phyloP scores from a whole-genome alignment of 2,888 invertebrate genomes.

The Pollenia amentaria region DNA sequence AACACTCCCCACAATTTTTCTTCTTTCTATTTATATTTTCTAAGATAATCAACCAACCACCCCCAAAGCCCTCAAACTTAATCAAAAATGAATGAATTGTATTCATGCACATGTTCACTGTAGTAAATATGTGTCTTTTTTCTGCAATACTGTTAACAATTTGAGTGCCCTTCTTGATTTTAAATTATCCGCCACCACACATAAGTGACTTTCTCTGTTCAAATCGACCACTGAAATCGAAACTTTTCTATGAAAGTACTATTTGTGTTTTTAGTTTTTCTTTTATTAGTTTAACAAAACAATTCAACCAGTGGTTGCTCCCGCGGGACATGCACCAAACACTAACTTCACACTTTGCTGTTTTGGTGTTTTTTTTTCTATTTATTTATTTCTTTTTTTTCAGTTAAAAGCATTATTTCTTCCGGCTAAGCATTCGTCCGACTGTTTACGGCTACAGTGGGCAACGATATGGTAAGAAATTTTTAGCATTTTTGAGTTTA shows the following conservation, averaged over 20 bases:
- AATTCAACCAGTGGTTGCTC: slow-evolving; percentile 77
- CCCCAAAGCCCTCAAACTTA: slow-evolving; percentile 41
- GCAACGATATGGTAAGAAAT: not conserved
- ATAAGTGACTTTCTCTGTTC: slow-evolving; percentile 62
- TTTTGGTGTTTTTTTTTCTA: slow-evolving; percentile 1
- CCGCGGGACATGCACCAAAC: slow-evolving; percentile 72
- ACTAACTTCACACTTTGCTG: slow-evolving; percentile 74
- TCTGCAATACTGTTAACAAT: slow-evolving; percentile 51
- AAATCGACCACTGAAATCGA: slow-evolving; percentile 75
- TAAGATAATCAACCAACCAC: not conserved
- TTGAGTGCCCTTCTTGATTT: slow-evolving; percentile 46
- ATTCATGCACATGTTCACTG: slow-evolving; percentile 41
- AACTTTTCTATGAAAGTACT: slow-evolving; percentile 73
- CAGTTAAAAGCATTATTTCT: slow-evolving; percentile 60
- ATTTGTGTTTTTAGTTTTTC: slow-evolving; percentile 67
- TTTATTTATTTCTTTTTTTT: slow-evolving; percentile 26
- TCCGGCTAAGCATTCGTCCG: slow-evolving; percentile 11
- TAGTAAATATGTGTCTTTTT: slow-evolving; percentile 14
- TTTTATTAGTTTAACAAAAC: slow-evolving; percentile 72
- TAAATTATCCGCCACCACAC: slow-evolving; percentile 40
- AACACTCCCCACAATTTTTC: slow-evolving; percentile 65
- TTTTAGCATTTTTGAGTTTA: not conserved
- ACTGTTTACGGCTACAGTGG: slow-evolving; percentile 11
- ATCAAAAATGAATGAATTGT: slow-evolving; percentile 64
- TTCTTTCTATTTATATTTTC: not conserved